These are phyloP conservation scores for Trematomus loennbergii DNA, from an alignment of 2,113 vertebrate species.

Conservation along the genomic window DNA sequence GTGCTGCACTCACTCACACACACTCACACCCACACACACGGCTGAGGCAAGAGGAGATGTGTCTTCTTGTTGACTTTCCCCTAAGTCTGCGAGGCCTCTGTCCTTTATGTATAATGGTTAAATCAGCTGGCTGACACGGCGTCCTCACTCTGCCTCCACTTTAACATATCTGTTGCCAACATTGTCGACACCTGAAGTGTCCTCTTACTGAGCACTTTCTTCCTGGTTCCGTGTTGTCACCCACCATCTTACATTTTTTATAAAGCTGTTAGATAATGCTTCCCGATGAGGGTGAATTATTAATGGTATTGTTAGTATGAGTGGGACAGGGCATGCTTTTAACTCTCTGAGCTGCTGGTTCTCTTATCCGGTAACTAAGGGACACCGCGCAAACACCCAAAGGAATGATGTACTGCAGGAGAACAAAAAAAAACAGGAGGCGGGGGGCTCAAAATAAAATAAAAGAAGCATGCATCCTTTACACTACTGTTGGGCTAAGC, in stretches of 20 bases:
- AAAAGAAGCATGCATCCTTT: slow-evolving; percentile 76
- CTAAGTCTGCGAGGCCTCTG: slow-evolving; percentile 46
- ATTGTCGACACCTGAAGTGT: slow-evolving; percentile 66
- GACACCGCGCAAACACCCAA: slow-evolving; percentile 82
- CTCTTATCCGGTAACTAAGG: slow-evolving; percentile 83
- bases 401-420: slow-evolving; percentile 83
- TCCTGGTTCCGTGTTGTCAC: slow-evolving; percentile 76
- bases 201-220: slow-evolving; percentile 74
- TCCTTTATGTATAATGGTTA: slow-evolving; percentile 49
- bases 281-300: slow-evolving; percentile 83
- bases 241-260: slow-evolving; percentile 77
- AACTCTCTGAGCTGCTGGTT: slow-evolving; percentile 74
- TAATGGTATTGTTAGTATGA: slow-evolving; percentile 82
- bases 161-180: slow-evolving; percentile 40
- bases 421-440: slow-evolving; percentile 40
- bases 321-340: slow-evolving; percentile 82
- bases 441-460: slow-evolving; percentile 79
- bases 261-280: slow-evolving; percentile 85
- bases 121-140: slow-evolving; percentile 25
- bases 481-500: slow-evolving; percentile 67
- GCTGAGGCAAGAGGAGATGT: slow-evolving; percentile 21
- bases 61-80: slow-evolving; percentile 37
- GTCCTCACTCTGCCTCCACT: slow-evolving; percentile 12
- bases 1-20: slow-evolving; percentile 44
- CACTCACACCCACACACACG: slow-evolving; percentile 22